Evolutionary conservation across 1,140 invertebrate species (phyloP).

Genomic region (Lanistes nyassanus): DNA sequence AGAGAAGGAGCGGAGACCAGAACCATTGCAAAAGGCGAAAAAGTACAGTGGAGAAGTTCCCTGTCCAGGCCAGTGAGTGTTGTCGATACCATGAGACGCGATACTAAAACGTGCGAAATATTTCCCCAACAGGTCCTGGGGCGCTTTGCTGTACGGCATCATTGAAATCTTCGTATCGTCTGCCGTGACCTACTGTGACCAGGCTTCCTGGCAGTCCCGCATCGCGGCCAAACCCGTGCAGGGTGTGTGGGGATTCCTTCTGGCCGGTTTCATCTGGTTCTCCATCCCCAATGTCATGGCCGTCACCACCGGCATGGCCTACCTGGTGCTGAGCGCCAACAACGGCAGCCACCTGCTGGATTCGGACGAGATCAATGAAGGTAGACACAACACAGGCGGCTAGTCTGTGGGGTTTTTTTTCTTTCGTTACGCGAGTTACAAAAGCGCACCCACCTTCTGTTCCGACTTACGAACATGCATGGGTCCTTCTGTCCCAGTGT

Average conservation of each 20-base stretch:
- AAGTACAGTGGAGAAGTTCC: no score
- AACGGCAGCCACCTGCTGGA: conserved; percentile 52
- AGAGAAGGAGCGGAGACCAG: no score
- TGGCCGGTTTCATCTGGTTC: conserved; percentile 66
- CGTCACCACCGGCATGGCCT: conserved; percentile 63
- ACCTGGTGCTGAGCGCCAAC: conserved; percentile 54
- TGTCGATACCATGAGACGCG: no score
- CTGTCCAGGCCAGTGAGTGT: no score
- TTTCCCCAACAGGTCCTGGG: conserved; percentile 40
- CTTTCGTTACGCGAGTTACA: background rate
- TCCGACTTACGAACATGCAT: no score
- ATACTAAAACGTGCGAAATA: no score
- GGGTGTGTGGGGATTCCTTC: conserved; percentile 63
- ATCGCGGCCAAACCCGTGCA: conserved; percentile 60
- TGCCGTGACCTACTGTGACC: conserved; percentile 65
- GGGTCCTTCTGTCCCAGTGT: no score
- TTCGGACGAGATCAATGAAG: conserved; percentile 56
- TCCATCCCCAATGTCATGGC: conserved; percentile 64
- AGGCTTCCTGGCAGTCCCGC: conserved; percentile 63
- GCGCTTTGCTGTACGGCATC: conserved; percentile 63
- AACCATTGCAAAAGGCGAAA: no score
- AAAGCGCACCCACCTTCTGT: no score
- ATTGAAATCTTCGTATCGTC: conserved; percentile 64
- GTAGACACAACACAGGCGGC: conserved; percentile 37
- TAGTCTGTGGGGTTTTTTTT: background rate